Conservation (phyloP, 2,888 invertebrate species). For the Sepiola atlantica region DNA sequence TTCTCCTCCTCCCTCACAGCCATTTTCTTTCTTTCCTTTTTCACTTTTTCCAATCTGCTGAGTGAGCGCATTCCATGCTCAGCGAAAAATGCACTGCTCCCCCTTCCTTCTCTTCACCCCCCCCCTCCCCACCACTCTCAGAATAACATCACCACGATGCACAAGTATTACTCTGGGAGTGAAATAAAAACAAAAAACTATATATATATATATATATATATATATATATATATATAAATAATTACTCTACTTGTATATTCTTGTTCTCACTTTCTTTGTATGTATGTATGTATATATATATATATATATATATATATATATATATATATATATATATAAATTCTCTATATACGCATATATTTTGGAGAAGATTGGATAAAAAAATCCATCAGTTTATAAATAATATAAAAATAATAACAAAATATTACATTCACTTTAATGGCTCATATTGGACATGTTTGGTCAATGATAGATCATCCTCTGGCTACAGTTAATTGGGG, state of each 20-base stretch:
- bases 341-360: background rate
- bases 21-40: background rate
- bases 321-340: background rate
- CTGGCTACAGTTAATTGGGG: no score
- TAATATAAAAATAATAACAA: no score
- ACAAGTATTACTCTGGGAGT: background rate
- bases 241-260: background rate
- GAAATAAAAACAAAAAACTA: background rate
- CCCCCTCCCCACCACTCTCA: background rate
- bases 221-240: background rate
- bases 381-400: no score
- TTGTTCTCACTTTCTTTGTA: background rate
- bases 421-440: no score
- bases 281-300: background rate
- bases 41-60: background rate
- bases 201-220: background rate
- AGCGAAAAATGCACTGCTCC: background rate
- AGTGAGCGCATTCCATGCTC: background rate
- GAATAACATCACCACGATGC: background rate
- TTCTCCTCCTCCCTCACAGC: background rate
- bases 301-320: background rate
- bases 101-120: background rate
- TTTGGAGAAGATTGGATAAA: no score
- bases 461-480: no score
- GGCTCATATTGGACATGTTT: no score